Conservation (phyloP, 2,888 invertebrate species). For the Ptilodon capucinus region DNA sequence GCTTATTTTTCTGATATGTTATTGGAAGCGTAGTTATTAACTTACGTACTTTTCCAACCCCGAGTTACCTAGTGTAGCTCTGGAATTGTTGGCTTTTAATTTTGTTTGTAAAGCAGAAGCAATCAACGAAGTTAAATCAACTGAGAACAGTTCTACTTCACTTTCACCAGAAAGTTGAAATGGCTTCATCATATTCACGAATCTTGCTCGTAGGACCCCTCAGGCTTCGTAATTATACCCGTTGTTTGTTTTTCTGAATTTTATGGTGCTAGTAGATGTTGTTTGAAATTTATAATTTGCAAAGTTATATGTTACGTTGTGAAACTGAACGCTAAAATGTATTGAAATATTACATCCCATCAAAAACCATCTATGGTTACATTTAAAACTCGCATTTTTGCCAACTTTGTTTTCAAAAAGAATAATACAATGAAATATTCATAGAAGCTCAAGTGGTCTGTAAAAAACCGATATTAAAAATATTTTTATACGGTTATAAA, state of each 20-base stretch:
- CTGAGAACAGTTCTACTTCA: slow-evolving; percentile 23
- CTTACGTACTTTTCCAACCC: too few relatives aligned
- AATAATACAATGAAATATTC: background rate
- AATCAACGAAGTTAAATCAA: slow-evolving; percentile 24
- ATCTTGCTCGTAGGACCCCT: background rate
- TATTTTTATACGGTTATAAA: slow-evolving; percentile 4
- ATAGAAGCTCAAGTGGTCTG: background rate
- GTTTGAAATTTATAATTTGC: too few relatives aligned
- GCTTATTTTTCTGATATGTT: too few relatives aligned
- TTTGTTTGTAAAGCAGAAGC: slow-evolving; percentile 18
- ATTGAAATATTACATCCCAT: too few relatives aligned
- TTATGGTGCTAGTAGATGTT: too few relatives aligned
- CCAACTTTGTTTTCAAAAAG: background rate
- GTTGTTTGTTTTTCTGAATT: slow-evolving; percentile 4
- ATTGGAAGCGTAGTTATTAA: too few relatives aligned
- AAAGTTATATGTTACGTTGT: too few relatives aligned
- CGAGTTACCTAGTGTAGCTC: too few relatives aligned
- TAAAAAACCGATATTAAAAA: background rate
- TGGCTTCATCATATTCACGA: slow-evolving; percentile 26
- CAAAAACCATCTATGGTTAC: too few relatives aligned
- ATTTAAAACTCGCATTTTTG: too few relatives aligned
- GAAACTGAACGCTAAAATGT: too few relatives aligned
- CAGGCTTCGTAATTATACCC: slow-evolving; percentile 2
- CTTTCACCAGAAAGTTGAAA: slow-evolving; percentile 26
- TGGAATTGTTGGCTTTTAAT: slow-evolving; percentile 9